Conservation (phyloP, 2,797 vertebrate genomes). For the Urosaurus nigricauda region DNA sequence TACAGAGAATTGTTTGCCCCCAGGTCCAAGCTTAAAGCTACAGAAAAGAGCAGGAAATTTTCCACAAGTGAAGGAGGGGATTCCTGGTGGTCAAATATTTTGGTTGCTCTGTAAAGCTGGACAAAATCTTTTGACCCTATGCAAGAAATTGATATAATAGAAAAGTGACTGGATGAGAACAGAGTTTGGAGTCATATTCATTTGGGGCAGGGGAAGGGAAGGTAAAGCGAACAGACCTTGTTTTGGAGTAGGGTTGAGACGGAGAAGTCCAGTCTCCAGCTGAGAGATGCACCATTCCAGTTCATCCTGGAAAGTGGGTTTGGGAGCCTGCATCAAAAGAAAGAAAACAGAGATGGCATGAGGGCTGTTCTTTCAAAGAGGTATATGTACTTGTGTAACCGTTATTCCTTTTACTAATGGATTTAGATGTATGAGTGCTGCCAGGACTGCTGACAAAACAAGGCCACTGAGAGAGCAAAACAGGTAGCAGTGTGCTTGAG, state of each 20-base stretch:
- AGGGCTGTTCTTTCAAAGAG: background rate
- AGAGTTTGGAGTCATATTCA: rapidly evolving
- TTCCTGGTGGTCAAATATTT: background rate
- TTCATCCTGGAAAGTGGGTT: conserved; percentile 57
- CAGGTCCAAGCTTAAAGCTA: background rate
- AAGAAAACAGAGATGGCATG: background rate
- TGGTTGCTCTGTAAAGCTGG: background rate
- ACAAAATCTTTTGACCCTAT: background rate
- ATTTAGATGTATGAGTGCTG: too few relatives aligned
- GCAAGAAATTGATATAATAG: background rate
- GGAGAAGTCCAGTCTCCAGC: conserved; percentile 62
- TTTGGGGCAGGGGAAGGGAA: too few relatives aligned
- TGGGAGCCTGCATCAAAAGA: conserved; percentile 44
- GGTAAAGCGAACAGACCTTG: conserved; percentile 51
- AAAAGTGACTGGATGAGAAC: background rate
- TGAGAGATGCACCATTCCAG: conserved; percentile 66
- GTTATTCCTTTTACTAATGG: background rate
- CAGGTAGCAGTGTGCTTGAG: too few relatives aligned
- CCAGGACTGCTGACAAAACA: background rate
- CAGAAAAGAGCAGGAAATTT: background rate
- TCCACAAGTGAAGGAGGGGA: background rate
- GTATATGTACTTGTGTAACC: background rate
- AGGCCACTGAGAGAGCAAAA: background rate
- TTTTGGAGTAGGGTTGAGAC: conserved; percentile 22
- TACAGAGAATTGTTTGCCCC: background rate